Evolutionary conservation across 2,797 vertebrate species (phyloP).

Genomic region (Lithobates sylvaticus): DNA sequence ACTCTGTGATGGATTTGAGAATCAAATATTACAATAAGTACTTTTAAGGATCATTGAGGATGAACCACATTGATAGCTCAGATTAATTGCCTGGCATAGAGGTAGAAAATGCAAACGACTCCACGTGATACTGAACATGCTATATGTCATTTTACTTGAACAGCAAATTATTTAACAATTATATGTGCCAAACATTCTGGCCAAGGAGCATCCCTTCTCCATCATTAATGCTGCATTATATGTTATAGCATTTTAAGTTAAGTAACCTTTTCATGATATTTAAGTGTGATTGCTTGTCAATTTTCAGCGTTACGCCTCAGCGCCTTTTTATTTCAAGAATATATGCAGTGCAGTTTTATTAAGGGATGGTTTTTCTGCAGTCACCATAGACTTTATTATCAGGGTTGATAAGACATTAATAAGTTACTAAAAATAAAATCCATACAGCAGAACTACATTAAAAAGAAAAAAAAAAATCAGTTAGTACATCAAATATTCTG

Average conservation of each 20-base stretch:
- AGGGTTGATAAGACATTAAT: constrained; percentile 29
- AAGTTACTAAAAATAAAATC: constrained; percentile 29
- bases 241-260: constrained; percentile 40
- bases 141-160: constrained; percentile 30
- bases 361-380: constrained; percentile 9
- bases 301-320: constrained; percentile 38
- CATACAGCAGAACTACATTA: not conserved
- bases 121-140: constrained; percentile 20
- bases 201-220: constrained; percentile 1
- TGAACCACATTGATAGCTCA: constrained; percentile 13
- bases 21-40: constrained; percentile 51
- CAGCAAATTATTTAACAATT: constrained; percentile 50
- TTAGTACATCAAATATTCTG: not conserved
- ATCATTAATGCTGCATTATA: constrained; percentile 30
- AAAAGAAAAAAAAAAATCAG: not conserved
- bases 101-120: constrained; percentile 15
- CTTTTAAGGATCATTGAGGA: constrained; percentile 42
- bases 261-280: constrained; percentile 60
- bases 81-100: constrained; percentile 38
- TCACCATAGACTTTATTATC: not conserved
- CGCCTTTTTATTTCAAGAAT: constrained; percentile 27
- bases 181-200: not conserved
- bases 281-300: constrained; percentile 39
- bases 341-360: constrained; percentile 36
- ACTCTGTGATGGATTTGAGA: constrained; percentile 40